phyloP scores from a whole-genome alignment of 2,113 vertebrate species.

The Mus pahari region DNA sequence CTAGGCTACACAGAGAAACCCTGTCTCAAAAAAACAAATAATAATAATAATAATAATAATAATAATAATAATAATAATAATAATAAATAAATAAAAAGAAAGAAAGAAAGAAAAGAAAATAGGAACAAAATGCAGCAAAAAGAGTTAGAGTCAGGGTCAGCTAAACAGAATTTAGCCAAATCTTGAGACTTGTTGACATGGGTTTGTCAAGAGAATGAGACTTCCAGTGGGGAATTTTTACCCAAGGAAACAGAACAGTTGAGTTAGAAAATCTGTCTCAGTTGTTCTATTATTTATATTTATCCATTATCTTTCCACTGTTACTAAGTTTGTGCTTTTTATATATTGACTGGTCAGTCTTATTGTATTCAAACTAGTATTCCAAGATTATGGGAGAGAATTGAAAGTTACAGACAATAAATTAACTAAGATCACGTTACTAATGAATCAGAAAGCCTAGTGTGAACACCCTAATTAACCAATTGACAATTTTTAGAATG shows the following conservation, averaged over 20 bases:
- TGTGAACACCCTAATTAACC: background rate
- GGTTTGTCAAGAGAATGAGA: background rate
- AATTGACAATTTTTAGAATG: background rate
- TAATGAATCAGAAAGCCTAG: background rate
- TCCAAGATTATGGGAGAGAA: background rate
- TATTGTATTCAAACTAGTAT: background rate
- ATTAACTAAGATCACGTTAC: background rate
- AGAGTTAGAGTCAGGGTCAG: background rate
- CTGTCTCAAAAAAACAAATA: too few relatives aligned
- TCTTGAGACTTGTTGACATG: background rate
- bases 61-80: too few relatives aligned
- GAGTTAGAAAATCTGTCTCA: background rate
- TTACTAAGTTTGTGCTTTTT: background rate
- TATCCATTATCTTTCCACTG: background rate
- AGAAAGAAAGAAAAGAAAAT: background rate
- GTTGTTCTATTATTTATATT: background rate
- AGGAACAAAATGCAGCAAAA: background rate
- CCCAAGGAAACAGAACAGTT: background rate
- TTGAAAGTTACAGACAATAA: background rate
- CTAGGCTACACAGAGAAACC: too few relatives aligned
- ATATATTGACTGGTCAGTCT: background rate
- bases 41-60: too few relatives aligned
- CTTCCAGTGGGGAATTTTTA: background rate
- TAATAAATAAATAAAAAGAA: too few relatives aligned
- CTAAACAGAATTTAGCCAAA: constrained; percentile 15